Evolutionary conservation across 2,113 vertebrate genomes (phyloP).

Genomic region (Pseudonaja textilis): DNA sequence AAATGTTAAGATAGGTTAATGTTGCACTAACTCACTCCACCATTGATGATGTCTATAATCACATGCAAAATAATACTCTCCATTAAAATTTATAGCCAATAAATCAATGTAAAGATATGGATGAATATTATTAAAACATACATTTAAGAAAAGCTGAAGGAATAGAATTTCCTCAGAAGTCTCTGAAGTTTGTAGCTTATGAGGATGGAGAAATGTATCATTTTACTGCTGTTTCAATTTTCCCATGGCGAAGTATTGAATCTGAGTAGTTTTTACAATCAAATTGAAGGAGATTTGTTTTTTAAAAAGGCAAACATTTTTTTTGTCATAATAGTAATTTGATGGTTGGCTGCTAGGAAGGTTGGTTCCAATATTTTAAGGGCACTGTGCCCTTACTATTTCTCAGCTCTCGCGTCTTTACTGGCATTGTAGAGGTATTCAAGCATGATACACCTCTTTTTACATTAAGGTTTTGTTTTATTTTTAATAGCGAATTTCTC

Average conservation of each 20-base stretch:
- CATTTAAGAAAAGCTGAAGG: background rate
- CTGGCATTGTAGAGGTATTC: background rate
- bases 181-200: background rate
- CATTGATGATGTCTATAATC: background rate
- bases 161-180: background rate
- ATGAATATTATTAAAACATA: background rate
- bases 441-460: background rate
- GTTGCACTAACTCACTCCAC: background rate
- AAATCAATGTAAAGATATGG: background rate
- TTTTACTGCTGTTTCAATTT: background rate
- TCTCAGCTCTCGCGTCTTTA: background rate
- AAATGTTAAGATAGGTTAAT: background rate
- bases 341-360: background rate
- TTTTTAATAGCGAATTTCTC: background rate
- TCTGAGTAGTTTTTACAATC: background rate
- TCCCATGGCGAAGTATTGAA: background rate
- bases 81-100: background rate
- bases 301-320: background rate
- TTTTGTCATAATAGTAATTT: background rate
- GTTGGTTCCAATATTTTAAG: background rate
- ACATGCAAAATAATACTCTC: background rate
- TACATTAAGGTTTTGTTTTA: background rate
- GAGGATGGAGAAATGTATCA: background rate
- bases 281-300: background rate
- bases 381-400: background rate